A percentile compares a stretch with the other conserved stretches of the same genome.
Evolutionary conservation across 35 echinoderm and acorn worm species (phyloP).

Genomic region (Lytechinus variegatus): DNA sequence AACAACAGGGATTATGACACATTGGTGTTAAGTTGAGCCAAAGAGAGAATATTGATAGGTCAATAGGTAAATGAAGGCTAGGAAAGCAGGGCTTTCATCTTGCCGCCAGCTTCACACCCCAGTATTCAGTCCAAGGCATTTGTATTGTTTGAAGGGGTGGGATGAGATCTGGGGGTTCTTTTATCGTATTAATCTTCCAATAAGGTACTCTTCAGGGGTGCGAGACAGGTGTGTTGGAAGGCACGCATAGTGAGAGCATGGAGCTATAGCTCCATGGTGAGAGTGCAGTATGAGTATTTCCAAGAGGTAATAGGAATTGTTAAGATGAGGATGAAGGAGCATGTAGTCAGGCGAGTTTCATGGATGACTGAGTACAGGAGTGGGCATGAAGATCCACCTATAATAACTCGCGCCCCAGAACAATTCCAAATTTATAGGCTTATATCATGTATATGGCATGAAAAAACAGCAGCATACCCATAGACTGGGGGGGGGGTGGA

Average conservation of each 20-base stretch:
- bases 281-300: not conserved
- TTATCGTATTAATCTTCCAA: constrained; percentile 47
- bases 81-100: constrained; percentile 21
- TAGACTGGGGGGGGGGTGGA: no score
- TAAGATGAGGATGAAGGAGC: not conserved
- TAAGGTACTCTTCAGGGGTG: constrained; percentile 36
- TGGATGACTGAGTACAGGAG: no score
- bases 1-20: constrained; percentile 44
- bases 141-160: constrained; percentile 31
- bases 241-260: not conserved
- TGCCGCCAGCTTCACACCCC: constrained; percentile 19
- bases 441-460: no score
- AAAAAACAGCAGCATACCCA: no score
- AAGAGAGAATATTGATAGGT: not conserved
- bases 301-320: not conserved
- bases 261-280: no score
- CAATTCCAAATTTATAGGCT: no score
- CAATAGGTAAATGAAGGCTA: constrained; percentile 42
- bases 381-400: no score
- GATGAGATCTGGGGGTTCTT: not conserved
- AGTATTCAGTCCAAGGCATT: not conserved
- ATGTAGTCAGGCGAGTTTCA: not conserved
- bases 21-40: not conserved
- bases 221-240: constrained; percentile 32
- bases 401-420: no score